Conservation (phyloP, 2,797 vertebrate species). For the Sebastes nivosus region DNA sequence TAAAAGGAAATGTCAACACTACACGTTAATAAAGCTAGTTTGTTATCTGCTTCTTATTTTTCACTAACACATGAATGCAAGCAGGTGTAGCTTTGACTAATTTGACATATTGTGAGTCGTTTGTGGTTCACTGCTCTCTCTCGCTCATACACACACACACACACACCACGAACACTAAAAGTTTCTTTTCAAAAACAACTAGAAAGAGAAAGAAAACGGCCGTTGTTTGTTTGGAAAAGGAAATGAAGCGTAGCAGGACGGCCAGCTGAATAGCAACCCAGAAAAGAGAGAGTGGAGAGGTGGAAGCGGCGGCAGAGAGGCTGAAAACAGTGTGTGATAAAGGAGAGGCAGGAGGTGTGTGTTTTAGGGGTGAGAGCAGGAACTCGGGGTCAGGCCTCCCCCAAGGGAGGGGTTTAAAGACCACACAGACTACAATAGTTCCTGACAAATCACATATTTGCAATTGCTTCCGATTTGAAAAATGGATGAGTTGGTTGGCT, state of each 20-base stretch:
- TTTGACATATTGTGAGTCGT: slow-evolving; percentile 59
- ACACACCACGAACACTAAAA: slow-evolving; percentile 12
- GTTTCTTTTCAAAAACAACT: slow-evolving; percentile 44
- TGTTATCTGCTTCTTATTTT: background rate
- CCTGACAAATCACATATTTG: slow-evolving; percentile 56
- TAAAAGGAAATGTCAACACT: background rate
- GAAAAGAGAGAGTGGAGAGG: slow-evolving; percentile 51
- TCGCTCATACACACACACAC: background rate
- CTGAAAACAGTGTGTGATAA: slow-evolving; percentile 57
- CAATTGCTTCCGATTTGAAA: slow-evolving; percentile 37
- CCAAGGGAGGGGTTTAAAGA: background rate
- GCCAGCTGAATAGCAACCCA: slow-evolving; percentile 46
- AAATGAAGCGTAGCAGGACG: slow-evolving; percentile 66
- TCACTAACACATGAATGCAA: slow-evolving; percentile 4
- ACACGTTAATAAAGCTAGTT: background rate
- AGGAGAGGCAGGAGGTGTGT: slow-evolving; percentile 58
- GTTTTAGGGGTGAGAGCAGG: slow-evolving; percentile 59
- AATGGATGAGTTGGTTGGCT: slow-evolving; percentile 18
- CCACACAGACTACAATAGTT: slow-evolving; percentile 52
- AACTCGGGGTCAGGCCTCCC: slow-evolving; percentile 60
- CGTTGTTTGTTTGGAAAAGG: slow-evolving; percentile 68
- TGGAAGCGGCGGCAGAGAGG: slow-evolving; percentile 32
- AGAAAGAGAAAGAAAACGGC: slow-evolving; percentile 33
- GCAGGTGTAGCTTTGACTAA: slow-evolving; percentile 55
- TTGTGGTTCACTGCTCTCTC: slow-evolving; percentile 40